phyloP scores from a whole-genome alignment of 2,888 invertebrate species.

The Polydrusus tereticollis region DNA sequence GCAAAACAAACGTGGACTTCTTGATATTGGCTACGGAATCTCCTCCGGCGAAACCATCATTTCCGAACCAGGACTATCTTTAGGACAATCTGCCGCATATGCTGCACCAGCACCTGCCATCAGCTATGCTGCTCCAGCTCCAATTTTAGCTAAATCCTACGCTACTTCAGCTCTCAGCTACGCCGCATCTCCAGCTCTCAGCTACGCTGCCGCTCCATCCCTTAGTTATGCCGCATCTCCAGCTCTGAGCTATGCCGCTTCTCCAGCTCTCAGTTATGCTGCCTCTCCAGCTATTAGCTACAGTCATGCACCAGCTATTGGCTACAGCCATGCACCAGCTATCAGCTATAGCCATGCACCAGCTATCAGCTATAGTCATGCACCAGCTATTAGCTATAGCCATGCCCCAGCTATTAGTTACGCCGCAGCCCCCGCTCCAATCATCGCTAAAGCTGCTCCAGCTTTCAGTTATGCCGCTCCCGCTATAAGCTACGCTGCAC shows the following conservation, averaged over 20 bases:
- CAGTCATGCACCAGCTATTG: neutral
- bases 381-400: constrained; percentile 23
- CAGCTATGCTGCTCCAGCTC: constrained; percentile 31
- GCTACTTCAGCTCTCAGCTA: neutral
- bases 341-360: neutral
- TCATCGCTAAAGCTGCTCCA: constrained; percentile 29
- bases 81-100: constrained; percentile 11
- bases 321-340: neutral
- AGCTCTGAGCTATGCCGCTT: constrained; percentile 25
- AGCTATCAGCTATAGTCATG: neutral
- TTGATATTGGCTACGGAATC: constrained; percentile 53
- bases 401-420: constrained; percentile 24
- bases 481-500: constrained; percentile 28
- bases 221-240: constrained; percentile 24
- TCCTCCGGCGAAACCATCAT: constrained; percentile 26
- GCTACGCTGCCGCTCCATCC: constrained; percentile 35
- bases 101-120: neutral
- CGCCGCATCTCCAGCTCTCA: neutral
- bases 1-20: constrained; percentile 51
- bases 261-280: constrained; percentile 3
- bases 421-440: constrained; percentile 28
- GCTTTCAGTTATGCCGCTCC: constrained; percentile 18
- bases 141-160: neutral
- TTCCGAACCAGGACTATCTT: constrained; percentile 37
- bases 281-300: constrained; percentile 1